These are phyloP conservation scores for Plectropomus leopardus DNA, from an alignment of 2,113 vertebrate genomes.

Conservation along the genomic window DNA sequence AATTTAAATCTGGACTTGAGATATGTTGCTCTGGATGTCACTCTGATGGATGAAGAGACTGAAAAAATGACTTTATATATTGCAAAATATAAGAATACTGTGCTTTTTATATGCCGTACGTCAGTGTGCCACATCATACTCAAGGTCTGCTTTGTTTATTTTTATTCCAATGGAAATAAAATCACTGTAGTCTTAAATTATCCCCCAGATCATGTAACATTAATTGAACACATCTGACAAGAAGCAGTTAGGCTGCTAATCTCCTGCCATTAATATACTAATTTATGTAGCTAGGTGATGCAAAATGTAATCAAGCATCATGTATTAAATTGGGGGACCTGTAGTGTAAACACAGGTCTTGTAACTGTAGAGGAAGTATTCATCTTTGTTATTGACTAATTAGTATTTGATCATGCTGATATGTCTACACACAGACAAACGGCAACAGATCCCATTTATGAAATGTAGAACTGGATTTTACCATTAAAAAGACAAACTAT, in stretches of 20 bases:
- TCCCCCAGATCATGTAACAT: background rate
- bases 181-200: background rate
- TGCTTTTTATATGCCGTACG: background rate
- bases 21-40: background rate
- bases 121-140: background rate
- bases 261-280: conserved; percentile 29
- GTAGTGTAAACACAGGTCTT: conserved; percentile 13
- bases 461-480: background rate
- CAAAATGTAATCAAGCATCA: conserved; percentile 32
- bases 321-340: conserved; percentile 2
- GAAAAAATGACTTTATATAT: background rate
- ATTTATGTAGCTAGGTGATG: conserved; percentile 42
- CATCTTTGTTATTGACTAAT: background rate
- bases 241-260: conserved; percentile 30
- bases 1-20: background rate
- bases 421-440: background rate
- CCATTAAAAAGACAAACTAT: background rate
- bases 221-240: conserved; percentile 11
- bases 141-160: background rate
- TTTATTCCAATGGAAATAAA: background rate
- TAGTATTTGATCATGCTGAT: background rate
- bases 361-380: background rate
- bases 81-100: background rate
- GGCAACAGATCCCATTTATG: background rate
- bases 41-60: too few species aligned